phyloP scores from a whole-genome alignment of 2,888 invertebrate species.

The Drosophila diplacantha region DNA sequence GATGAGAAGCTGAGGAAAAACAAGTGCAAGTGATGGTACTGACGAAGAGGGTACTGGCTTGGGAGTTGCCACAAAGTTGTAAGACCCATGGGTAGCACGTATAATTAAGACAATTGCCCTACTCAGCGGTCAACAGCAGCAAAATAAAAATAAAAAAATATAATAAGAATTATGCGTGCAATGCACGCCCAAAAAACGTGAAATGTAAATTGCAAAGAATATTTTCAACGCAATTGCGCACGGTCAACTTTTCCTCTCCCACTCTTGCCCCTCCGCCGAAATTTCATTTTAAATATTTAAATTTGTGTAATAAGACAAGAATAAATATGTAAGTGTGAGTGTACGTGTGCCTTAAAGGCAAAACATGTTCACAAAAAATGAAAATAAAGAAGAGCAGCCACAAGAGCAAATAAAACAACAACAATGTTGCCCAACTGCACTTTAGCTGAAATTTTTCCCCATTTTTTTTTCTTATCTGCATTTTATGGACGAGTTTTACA shows the following conservation, averaged over 20 bases:
- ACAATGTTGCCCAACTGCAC: conserved; percentile 47
- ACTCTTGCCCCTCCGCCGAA: background rate
- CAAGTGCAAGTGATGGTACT: background rate
- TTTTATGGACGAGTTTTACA: conserved; percentile 54
- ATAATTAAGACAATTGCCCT: conserved; percentile 48
- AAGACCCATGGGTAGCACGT: background rate
- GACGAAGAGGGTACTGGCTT: background rate
- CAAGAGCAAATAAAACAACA: conserved; percentile 17
- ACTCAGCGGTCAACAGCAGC: conserved; percentile 67
- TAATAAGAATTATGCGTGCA: conserved; percentile 42
- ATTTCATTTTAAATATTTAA: conserved; percentile 37
- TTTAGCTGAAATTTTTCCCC: conserved; percentile 4
- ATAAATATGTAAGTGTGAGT: conserved; percentile 37
- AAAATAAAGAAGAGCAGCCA: conserved; percentile 8
- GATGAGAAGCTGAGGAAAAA: background rate
- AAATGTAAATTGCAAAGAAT: conserved; percentile 33
- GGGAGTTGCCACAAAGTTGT: too few species aligned
- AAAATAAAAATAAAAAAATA: background rate
- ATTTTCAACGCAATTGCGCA: conserved; percentile 68
- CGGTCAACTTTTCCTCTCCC: conserved; percentile 19
- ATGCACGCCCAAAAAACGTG: conserved; percentile 21
- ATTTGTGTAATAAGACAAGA: conserved; percentile 60
- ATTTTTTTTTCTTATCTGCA: conserved; percentile 26
- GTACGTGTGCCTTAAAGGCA: conserved; percentile 22
- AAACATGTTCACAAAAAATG: conserved; percentile 6